phyloP scores from a whole-genome alignment of 37 sponge, comb jelly and placozoan species.

The Trichoplax adhaerens region DNA sequence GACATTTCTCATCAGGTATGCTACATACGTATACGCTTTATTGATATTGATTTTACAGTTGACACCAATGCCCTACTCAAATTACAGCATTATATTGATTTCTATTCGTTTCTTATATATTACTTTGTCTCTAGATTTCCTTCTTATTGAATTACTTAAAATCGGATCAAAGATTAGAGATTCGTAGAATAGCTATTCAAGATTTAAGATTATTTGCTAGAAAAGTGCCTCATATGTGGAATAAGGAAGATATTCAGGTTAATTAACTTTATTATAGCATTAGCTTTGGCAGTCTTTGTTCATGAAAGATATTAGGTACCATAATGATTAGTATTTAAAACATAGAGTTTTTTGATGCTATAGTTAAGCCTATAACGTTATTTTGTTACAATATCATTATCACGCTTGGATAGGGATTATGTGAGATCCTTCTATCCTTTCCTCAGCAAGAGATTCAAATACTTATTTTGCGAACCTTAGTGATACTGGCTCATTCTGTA shows the following conservation, averaged over 20 bases:
- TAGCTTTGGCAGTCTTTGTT: too few species aligned
- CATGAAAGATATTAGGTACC: too few species aligned
- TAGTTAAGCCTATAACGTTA: too few species aligned
- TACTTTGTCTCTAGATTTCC: constrained; percentile 16
- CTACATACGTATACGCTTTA: background rate
- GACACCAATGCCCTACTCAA: too few species aligned
- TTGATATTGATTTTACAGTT: background rate
- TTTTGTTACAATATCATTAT: too few species aligned
- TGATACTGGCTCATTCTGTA: too few species aligned
- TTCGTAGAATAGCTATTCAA: constrained; percentile 19
- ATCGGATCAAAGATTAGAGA: constrained; percentile 25
- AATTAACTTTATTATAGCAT: background rate
- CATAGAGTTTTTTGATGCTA: too few species aligned
- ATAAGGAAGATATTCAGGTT: constrained; percentile 31
- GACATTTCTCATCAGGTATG: constrained; percentile 47
- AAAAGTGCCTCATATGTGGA: constrained; percentile 48
- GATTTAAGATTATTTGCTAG: constrained; percentile 21
- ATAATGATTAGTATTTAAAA: too few species aligned
- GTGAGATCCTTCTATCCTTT: too few species aligned
- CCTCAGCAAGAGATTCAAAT: too few species aligned
- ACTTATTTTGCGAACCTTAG: too few species aligned
- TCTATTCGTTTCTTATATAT: background rate
- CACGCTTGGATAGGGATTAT: too few species aligned
- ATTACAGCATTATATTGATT: background rate
- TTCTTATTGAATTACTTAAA: constrained; percentile 30